These are phyloP conservation scores for Trichoplusia ni DNA, from an alignment of 1,140 invertebrate species.

Conservation along the genomic window DNA sequence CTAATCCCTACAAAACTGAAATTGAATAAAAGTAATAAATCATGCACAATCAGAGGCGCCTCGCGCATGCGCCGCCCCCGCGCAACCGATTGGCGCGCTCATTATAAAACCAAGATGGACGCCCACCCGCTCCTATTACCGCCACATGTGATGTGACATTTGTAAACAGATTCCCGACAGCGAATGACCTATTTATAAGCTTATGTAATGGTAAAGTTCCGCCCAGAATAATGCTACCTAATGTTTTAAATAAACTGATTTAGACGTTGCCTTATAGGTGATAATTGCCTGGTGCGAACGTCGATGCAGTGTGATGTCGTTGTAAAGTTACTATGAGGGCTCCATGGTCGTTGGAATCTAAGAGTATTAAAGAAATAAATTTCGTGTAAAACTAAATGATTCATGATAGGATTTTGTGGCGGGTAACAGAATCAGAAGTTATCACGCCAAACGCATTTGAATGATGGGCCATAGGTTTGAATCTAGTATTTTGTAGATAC, in stretches of 20 bases:
- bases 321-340: too few relatives aligned
- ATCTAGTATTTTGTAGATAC: too few relatives aligned
- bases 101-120: constrained; percentile 60
- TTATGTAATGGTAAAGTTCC: constrained; percentile 4
- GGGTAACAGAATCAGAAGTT: too few relatives aligned
- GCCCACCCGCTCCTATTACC: constrained; percentile 58
- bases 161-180: constrained; percentile 45
- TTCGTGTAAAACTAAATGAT: too few relatives aligned
- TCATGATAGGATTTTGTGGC: too few relatives aligned
- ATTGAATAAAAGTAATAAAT: background rate
- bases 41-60: constrained; percentile 21
- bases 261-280: background rate
- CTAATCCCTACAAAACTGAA: background rate
- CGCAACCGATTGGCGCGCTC: constrained; percentile 50
- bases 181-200: constrained; percentile 52
- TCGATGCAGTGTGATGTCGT: too few relatives aligned
- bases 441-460: too few relatives aligned
- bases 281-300: too few relatives aligned
- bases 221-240: too few relatives aligned
- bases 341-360: background rate
- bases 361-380: background rate
- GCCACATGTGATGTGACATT: constrained; percentile 45
- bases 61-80: constrained; percentile 48
- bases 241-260: background rate
- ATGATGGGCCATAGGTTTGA: too few relatives aligned